These are phyloP conservation scores for Hyposoter dolosus DNA, from an alignment of 2,888 invertebrate species.

Conservation along the genomic window DNA sequence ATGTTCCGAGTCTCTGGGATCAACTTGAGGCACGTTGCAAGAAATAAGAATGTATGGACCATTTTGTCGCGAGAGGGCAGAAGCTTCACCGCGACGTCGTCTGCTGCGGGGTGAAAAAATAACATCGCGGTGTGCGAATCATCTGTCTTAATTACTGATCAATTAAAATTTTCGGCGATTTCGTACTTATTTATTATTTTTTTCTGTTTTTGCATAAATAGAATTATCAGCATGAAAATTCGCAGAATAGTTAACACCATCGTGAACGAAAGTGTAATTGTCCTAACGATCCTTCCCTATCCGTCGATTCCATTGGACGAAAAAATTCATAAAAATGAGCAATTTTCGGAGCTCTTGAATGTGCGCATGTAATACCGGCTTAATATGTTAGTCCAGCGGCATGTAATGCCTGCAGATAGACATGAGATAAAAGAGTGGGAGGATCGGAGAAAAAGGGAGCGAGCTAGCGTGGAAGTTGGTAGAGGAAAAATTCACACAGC, in stretches of 20 bases:
- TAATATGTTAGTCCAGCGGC: conserved; percentile 43
- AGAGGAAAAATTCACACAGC: conserved; percentile 73
- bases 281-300: neutral
- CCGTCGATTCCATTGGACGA: neutral
- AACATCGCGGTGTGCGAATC: neutral
- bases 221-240: too few relatives aligned
- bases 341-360: neutral
- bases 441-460: conserved; percentile 24
- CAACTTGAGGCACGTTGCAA: conserved; percentile 15
- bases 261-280: neutral
- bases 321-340: neutral
- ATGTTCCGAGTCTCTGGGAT: conserved; percentile 30
- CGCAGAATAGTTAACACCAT: too few relatives aligned
- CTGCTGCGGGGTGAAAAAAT: neutral
- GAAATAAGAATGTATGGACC: conserved; percentile 29
- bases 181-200: neutral
- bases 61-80: neutral
- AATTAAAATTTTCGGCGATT: neutral
- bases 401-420: conserved; percentile 35
- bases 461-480: conserved; percentile 45
- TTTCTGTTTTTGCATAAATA: too few relatives aligned
- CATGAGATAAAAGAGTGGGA: conserved; percentile 10
- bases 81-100: too few relatives aligned
- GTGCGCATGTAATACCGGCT: conserved; percentile 10
- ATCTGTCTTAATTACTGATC: neutral